Evolutionary conservation across 35 echinoderm and acorn worm species (phyloP).

Genomic region (Acanthaster planci): DNA sequence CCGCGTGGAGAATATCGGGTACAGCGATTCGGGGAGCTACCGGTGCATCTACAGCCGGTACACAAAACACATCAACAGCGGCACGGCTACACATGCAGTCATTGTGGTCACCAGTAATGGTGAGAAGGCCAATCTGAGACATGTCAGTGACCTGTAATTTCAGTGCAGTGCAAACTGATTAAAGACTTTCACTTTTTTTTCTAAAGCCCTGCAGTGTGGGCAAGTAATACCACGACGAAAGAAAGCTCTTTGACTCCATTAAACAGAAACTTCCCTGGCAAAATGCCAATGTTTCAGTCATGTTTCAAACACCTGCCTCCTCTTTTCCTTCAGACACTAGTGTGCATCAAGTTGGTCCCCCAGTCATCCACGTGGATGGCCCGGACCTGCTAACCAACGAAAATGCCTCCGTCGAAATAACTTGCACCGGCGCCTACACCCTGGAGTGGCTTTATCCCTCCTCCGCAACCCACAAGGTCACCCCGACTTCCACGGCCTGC

Average conservation of each 20-base stretch:
- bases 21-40: slow-evolving; percentile 51
- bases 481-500: slow-evolving; percentile 39
- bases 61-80: slow-evolving; percentile 59
- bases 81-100: slow-evolving; percentile 49
- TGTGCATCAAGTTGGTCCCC: slow-evolving; percentile 10
- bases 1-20: slow-evolving; percentile 28
- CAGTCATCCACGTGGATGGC: slow-evolving; percentile 32
- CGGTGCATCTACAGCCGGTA: slow-evolving; percentile 79
- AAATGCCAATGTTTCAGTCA: too few relatives aligned
- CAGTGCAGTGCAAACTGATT: too few relatives aligned
- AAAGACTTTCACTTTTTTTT: too few relatives aligned
- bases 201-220: too few relatives aligned
- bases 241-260: too few relatives aligned
- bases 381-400: slow-evolving; percentile 33
- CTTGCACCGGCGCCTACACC: slow-evolving; percentile 48
- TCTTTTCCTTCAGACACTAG: neutral
- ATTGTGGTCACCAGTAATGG: slow-evolving; percentile 23
- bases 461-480: slow-evolving; percentile 12
- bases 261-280: too few relatives aligned
- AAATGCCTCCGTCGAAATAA: slow-evolving; percentile 49
- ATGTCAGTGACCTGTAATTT: too few relatives aligned
- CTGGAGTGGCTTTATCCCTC: slow-evolving; percentile 70
- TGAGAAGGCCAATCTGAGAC: neutral
- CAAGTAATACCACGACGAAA: too few relatives aligned
- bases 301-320: too few relatives aligned